These are phyloP conservation scores for Apostichopus japonicus DNA, from an alignment of 35 echinoderm and acorn worm species.

Conservation along the genomic window DNA sequence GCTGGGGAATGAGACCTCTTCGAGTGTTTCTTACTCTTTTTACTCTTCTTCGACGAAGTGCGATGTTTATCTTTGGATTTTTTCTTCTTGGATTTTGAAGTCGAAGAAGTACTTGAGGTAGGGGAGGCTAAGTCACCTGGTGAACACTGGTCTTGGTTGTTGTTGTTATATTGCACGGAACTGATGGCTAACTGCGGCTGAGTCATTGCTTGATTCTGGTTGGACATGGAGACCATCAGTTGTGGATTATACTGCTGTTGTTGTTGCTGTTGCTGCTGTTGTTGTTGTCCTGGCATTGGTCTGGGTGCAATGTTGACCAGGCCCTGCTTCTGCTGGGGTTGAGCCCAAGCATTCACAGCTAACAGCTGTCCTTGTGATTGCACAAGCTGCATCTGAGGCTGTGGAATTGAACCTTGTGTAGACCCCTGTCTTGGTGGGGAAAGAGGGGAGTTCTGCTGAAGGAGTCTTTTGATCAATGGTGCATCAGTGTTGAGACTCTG, in stretches of 20 bases:
- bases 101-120: slow-evolving; percentile 57
- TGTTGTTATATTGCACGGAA: slow-evolving; percentile 31
- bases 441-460: slow-evolving; percentile 70
- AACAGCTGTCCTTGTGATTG: slow-evolving; percentile 62
- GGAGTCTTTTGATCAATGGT: slow-evolving; percentile 88
- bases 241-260: slow-evolving; percentile 37
- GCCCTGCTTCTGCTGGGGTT: slow-evolving; percentile 32
- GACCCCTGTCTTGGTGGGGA: slow-evolving; percentile 42
- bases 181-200: background rate
- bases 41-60: slow-evolving; percentile 14
- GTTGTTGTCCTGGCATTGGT: slow-evolving; percentile 13
- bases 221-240: slow-evolving; percentile 29
- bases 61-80: slow-evolving; percentile 70
- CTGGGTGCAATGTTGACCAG: slow-evolving; percentile 47
- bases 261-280: slow-evolving; percentile 12
- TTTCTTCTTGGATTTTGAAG: slow-evolving; percentile 68
- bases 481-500: slow-evolving; percentile 66
- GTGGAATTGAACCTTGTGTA: background rate
- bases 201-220: background rate
- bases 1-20: background rate
- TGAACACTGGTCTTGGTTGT: background rate
- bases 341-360: slow-evolving; percentile 24
- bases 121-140: slow-evolving; percentile 37
- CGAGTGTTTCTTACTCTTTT: slow-evolving; percentile 48
- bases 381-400: slow-evolving; percentile 66